Base-by-base conservation (phyloP, 2,113 vertebrate species). In the Bucco capensis region DNA sequence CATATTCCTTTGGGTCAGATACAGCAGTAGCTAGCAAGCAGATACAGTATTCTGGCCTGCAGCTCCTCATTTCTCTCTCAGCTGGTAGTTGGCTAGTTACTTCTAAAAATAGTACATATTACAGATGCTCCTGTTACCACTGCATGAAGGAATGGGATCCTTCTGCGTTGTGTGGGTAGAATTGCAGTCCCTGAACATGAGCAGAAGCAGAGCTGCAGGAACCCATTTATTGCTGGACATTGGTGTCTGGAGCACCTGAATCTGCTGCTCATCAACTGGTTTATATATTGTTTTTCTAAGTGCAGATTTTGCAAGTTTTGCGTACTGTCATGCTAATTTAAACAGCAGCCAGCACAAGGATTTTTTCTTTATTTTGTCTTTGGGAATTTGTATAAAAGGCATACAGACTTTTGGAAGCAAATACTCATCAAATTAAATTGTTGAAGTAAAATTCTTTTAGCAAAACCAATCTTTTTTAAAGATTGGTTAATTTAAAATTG, bases 51-150 rank as follows among this genome's bases (percentile, higher is more conserved):
- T 81, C 38, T 66, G 64, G 50, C 58, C 50, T 47, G 23, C 60
- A 83, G 89, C 79, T 89, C 56, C n/a, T 93, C 71, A 12, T 91
- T 89, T 38, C 64, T 77, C 25, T 80, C 64, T 85, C 33, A 72
- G 67, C 82, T 89, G 71, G 67, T 47, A 2, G 19, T 72, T 70
- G 46, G 50, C 66, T 84, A 5, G 53, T 67, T 54, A 28, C 44
- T 86, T 84, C 94, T 86, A 95, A 93, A 94, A 93, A 95, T 92
- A 94, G 71, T 12, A 4, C 7, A 2, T 44, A 49, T 72, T 87
- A 69, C 78, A 79, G 87, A 95, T 95, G 91, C 93, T 92, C 51
- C 74, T 79, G 74, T 87, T 94, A 87, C 50, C 46, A 9, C 62
- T 87, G 70, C 74, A 30, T 8, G 56, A 38, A 62, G 81, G 84